Base-by-base conservation (phyloP, 2,113 vertebrate species). In the Leptobrachium leishanense region DNA sequence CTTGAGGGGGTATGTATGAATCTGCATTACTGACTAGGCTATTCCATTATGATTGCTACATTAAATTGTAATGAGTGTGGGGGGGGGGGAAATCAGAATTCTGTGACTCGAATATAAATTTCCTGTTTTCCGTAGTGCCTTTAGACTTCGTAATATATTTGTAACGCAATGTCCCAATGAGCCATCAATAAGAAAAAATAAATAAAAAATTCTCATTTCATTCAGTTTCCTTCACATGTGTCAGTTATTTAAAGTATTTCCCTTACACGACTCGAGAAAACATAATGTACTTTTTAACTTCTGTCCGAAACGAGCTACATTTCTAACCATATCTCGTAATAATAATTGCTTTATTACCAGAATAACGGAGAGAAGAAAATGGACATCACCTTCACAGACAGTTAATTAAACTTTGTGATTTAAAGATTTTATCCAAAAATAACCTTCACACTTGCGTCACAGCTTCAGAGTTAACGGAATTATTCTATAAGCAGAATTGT, bases 391-490 rank as follows among this genome's bases (percentile, higher is more conserved):
- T 73, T 79, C 43, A 68, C 62, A 41, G 77, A 53, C 77, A 73
- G 70, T 73, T 79, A 79, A 79, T 79, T 79, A 79, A 79, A 79
- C 59, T 65, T 59, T 59, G 43, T n/a, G 3, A 70, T 2, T 42
- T 13, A 11, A 43, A 20, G 68, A 70, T 70, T 31, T 50, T 59
- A 59, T 59, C 55, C 43, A 46, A 44, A 70, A 43, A 50, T 6
- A 20, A 13, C 43, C 15, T 50, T 46, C 65, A 79, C 42, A 67
- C 62, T 63, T 70, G 73, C 70, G 67, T 74, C 41, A 79, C 70
- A 70, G 73, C 70, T 79, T 74, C 41, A 79, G 7, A 79, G 69
- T 79, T 55, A 46, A 74, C 65, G 62, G 46, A 73, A 79, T 79
- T 66, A 73, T 72, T 40, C 50, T 11, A 50, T 8, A 50, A 50